Evolutionary conservation across 2,113 vertebrate genomes (phyloP), one percentile per base, ranked within the genome.

Genomic region (Dipodomys stephensi): DNA sequence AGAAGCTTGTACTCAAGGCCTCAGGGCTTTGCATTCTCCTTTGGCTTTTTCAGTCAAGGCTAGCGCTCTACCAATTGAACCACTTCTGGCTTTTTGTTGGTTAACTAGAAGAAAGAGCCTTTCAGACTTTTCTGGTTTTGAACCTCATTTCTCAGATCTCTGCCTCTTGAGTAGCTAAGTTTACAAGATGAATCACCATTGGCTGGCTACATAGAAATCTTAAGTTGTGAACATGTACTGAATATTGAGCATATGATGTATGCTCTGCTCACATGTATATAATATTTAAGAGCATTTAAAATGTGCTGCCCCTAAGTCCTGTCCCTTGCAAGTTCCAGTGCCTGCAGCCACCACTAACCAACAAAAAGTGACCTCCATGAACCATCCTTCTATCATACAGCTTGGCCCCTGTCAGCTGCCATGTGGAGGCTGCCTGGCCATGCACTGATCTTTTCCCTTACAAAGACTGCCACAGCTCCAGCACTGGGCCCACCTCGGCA

Each of bases 391-490:
- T 15, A 27, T 57, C n/a, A 8, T 1, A 13, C 62, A 49, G 25
- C 71, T 83, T 49, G 49, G 49, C 78, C 60, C 11, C 1, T 10
- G 57, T 23, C 6, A 62, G 60, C 35, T 18, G 23, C 25, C 0
- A 0, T 79, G n/a, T 35, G 49, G 0, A 15, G 5, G 77, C 12
- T n/a, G 5, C 68, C 62, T 53, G 7, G 25, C 1, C 19, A 6
- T 5, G 23, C 69, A 65, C 49, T 30, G 1, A 39, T 82, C 32
- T n/a, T 23, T 62, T 68, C 68, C 86, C 49, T 28, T 25, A 27
- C 44, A 15, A 79, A 39, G 9, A 11, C 16, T 19, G 22, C 60
- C 73, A 19, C 16, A 76, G 60, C 49, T 15, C 60, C 32, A 69
- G 25, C 30, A 23, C 65, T 44, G 27, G 88, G 83, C 39, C 0